Conservation (phyloP, 2,113 vertebrate genomes). For the Sardina pilchardus region DNA sequence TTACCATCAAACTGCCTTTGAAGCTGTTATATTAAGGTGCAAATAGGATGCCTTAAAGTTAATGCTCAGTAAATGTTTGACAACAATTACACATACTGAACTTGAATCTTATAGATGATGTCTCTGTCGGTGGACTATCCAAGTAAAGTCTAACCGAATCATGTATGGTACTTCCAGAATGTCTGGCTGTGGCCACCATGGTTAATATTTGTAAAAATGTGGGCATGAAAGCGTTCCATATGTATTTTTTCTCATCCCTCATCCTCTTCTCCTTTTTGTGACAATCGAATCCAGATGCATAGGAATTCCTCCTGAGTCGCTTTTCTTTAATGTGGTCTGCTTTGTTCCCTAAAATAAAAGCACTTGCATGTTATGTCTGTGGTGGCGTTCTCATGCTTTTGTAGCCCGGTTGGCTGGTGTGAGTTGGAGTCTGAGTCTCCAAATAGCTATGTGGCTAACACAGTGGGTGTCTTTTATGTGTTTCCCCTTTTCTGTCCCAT, state of each 20-base stretch:
- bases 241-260: neutral
- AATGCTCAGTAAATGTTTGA: too few relatives aligned
- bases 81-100: too few relatives aligned
- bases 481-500: neutral
- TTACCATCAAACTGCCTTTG: too few relatives aligned
- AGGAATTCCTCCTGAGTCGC: slow-evolving; percentile 1
- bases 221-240: neutral
- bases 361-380: slow-evolving; percentile 6
- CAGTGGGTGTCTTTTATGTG: slow-evolving; percentile 12
- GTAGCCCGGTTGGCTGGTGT: neutral
- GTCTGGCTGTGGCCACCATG: neutral
- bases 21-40: too few relatives aligned
- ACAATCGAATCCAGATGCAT: neutral
- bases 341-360: slow-evolving; percentile 10
- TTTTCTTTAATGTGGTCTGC: neutral
- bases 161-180: neutral
- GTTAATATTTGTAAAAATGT: neutral
- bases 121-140: too few relatives aligned
- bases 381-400: neutral
- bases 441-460: slow-evolving; percentile 10
- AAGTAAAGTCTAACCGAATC: too few relatives aligned
- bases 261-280: neutral
- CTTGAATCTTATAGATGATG: too few relatives aligned
- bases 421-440: neutral
- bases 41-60: too few relatives aligned